Evolutionary conservation across 2,113 vertebrate genomes (phyloP), one percentile per base, ranked within the genome.

Genomic region (Zingel zingel): DNA sequence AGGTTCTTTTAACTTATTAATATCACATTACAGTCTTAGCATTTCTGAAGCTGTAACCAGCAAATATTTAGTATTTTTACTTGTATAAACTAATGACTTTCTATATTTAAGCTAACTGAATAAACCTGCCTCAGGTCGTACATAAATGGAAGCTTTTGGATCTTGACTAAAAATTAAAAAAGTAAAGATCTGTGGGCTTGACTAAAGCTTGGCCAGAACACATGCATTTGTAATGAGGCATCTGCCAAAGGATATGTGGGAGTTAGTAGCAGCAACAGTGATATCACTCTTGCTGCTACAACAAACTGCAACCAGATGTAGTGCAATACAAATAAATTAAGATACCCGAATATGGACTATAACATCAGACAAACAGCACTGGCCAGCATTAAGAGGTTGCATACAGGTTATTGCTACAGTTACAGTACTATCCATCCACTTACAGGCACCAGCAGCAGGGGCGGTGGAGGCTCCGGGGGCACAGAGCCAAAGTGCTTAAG

Each of bases 401-500:
- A 18, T 5, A 27, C 3, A 53, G 9, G 16, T 16, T 8, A 1
- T 8, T 63, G 11, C 7, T 53, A 6, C 33, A 39, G 36, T 39
- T 33, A 9, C 39, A 64, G n/a, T 11, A 21, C 12, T 4, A 19
- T 57, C 12, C 8, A 18, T 85, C 63, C 74, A 94, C 94, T 94
- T 90, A 94, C 93, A 39, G 94, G 94, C 56, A 94, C 90, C 79
- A 87, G 79, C 73, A 94, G 86, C 66, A 94, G 91, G 0, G 91
- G 93, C 0, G 91, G 91, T 0, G 78, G 83, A 33, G 89, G 70
- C 81, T 91, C 90, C 0, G 89, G 89, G 5, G 94, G 93, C 65
- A 67, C 15, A 12, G 92, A 89, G 53, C 92, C 94, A 77, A 94
- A 94, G 67, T 93, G 91, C 74, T 92, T 94, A 78, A 94, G 67